Evolutionary conservation across 2,888 invertebrate species (phyloP).

Genomic region (Drosophila aldrichi): DNA sequence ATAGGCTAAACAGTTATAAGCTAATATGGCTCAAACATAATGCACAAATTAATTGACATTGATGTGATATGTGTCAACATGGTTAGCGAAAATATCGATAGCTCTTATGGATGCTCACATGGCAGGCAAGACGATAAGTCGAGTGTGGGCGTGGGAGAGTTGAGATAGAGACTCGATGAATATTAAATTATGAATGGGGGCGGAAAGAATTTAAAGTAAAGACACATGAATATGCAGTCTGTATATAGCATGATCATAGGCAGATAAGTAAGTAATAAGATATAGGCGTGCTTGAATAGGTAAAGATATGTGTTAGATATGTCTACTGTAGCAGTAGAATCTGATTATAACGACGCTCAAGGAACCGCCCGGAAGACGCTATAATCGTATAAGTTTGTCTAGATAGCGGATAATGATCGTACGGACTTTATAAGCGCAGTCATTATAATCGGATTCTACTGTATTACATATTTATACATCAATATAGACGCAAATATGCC

Average conservation of each 20-base stretch:
- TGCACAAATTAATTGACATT: slow-evolving; percentile 22
- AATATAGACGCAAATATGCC: too few species aligned
- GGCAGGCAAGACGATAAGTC: not conserved
- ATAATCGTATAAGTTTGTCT: too few species aligned
- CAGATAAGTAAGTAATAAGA: too few species aligned
- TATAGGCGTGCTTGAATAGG: too few species aligned
- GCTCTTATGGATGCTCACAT: not conserved
- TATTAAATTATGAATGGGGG: not conserved
- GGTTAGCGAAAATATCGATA: not conserved
- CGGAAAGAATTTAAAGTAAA: not conserved
- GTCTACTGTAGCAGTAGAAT: too few species aligned
- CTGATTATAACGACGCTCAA: too few species aligned
- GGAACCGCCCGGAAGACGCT: too few species aligned
- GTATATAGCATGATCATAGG: not conserved
- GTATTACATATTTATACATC: too few species aligned
- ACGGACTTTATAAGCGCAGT: too few species aligned
- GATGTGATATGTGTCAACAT: not conserved
- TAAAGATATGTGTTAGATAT: too few species aligned
- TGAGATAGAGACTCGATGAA: not conserved
- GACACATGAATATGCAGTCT: not conserved
- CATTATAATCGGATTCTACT: too few species aligned
- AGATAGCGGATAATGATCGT: too few species aligned
- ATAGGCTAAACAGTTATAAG: slow-evolving; percentile 32
- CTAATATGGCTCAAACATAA: slow-evolving; percentile 9
- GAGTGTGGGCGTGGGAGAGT: not conserved